Evolutionary conservation across 2,888 invertebrate species (phyloP), one percentile per base, ranked within the genome.

Genomic region (Nipponacmea schrenckii): DNA sequence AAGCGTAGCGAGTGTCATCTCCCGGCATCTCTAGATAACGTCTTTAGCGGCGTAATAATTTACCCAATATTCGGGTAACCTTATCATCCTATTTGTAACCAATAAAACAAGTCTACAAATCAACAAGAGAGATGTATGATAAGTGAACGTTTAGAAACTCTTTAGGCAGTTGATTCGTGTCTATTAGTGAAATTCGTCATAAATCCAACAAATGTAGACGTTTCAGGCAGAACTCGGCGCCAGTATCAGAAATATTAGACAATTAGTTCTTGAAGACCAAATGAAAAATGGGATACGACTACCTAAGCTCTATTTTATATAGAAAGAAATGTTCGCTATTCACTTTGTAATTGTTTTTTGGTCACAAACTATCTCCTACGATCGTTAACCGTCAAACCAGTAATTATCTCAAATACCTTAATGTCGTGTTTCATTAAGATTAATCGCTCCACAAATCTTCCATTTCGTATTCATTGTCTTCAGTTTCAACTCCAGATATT

Each of bases 241-340:
- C 56, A 56, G 24, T 14, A 14, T 12, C 20, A 24, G 56, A 56
- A 56, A 56, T 56, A 20, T 24, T 24, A 56, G 56, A 56, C 56
- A 56, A 56, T 56, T 56, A 24, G 56, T 56, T 56, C 8, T 39
- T 20, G 56, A 56, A 56, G 56, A 24, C 20, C 12, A 56, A 20
- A 56, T 56, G 56, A 56, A 56, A 56, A 56, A 56, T 56, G 56
- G 24, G 39, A 39, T 39, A 39, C 39, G 39, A 24, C 56, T 56
- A 24, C 24, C 56, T 20, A 24, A 24, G 20, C 24, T 56, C 20
- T 24, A 56, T 24, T 10, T 8, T 39, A 39, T 39, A 39, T 10
- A 8, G 5, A 39, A 10, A 20, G 20, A 56, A 56, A 56, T 56
- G 56, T 20, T 56, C 14, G 56, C 56, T 12, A 56, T 56, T 24